Evolutionary conservation across 2,888 invertebrate genomes (phyloP).

Genomic region (Oscheius sp.): DNA sequence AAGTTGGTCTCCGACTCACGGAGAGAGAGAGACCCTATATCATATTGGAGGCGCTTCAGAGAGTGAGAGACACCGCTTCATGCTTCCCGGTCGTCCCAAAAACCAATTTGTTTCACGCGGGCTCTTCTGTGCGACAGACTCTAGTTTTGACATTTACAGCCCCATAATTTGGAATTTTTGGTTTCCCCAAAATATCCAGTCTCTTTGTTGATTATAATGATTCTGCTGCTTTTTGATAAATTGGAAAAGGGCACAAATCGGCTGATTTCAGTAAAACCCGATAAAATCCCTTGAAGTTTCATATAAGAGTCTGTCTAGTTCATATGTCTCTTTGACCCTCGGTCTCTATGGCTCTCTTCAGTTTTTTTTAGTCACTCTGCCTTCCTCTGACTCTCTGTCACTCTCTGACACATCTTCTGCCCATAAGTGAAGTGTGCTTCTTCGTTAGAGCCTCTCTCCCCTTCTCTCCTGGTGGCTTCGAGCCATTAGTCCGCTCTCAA

Average conservation of each 20-base stretch:
- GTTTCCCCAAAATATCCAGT: no score
- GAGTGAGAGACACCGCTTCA: no score
- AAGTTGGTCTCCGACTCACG: no score
- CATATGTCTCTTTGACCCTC: not conserved
- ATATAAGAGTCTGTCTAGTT: not conserved
- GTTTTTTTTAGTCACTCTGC: conserved; percentile 2
- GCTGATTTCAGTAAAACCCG: not conserved
- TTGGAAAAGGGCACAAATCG: not conserved
- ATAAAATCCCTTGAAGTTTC: not conserved
- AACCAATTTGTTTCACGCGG: no score
- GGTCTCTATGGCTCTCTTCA: not conserved
- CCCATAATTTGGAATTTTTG: no score
- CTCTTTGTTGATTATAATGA: no score
- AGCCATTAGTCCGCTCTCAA: not conserved
- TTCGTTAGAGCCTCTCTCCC: not conserved
- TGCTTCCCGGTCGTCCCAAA: no score
- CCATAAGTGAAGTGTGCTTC: not conserved
- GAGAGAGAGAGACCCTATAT: no score
- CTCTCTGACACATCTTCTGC: not conserved
- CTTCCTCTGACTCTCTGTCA: not conserved
- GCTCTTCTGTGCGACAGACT: not conserved
- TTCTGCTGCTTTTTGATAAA: not conserved
- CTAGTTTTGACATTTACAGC: not conserved
- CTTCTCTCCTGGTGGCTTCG: not conserved
- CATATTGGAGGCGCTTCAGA: no score